A percentile compares a stretch with the other conserved stretches of the same genome.
phyloP scores from a whole-genome alignment of 2,797 vertebrate species.

The Poeciliopsis presidionis region DNA sequence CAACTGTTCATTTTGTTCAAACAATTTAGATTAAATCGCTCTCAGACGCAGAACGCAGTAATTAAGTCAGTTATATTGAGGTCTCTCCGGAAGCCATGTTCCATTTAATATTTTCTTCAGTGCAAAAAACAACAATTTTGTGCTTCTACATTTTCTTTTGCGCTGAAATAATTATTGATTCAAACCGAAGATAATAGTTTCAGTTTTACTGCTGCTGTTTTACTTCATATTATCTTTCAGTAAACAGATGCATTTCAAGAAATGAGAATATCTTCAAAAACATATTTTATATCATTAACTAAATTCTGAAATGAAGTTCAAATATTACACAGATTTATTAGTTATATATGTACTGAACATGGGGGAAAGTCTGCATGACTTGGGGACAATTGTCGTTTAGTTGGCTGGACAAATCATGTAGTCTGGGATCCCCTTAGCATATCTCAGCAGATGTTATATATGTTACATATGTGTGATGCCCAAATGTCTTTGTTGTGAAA shows the following conservation, averaged over 20 bases:
- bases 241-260: neutral
- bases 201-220: neutral
- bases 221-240: neutral
- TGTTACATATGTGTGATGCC: neutral
- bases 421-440: neutral
- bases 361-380: neutral
- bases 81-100: neutral
- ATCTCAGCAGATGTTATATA: neutral
- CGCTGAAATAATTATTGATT: neutral
- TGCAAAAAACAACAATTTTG: neutral
- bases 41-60: neutral
- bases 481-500: neutral
- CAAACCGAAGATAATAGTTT: neutral
- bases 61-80: neutral
- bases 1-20: conserved; percentile 7
- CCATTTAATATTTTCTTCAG: neutral
- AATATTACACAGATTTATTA: neutral
- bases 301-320: neutral
- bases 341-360: neutral
- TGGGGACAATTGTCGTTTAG: neutral
- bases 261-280: neutral
- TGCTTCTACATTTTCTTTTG: neutral
- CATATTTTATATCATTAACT: neutral
- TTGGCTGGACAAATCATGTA: neutral
- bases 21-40: conserved; percentile 1